Percentiles rank a stretch among this genome's conserved stretches.
Conservation (phyloP, 2,797 vertebrate species). For the Bovichtus variegatus region DNA sequence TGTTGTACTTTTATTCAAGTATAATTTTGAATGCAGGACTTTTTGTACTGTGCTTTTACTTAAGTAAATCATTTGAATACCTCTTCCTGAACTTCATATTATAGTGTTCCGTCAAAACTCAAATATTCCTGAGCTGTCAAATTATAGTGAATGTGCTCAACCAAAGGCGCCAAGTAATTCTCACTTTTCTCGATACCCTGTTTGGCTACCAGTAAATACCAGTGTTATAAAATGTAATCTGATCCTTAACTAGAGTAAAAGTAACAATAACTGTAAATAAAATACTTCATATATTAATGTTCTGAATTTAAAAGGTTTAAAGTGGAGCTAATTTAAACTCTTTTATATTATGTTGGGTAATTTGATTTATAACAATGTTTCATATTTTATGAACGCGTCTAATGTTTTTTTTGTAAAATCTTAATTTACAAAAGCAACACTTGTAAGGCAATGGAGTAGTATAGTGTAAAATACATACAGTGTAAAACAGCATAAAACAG, state of each 20-base stretch:
- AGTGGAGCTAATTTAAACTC: neutral
- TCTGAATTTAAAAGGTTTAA: neutral
- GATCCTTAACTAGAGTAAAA: neutral
- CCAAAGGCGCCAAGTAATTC: neutral
- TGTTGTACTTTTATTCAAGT: neutral
- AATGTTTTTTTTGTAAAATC: conserved; percentile 1
- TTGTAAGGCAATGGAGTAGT: neutral
- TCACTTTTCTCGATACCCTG: neutral
- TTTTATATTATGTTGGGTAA: neutral
- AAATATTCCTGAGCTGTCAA: neutral
- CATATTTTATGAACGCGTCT: neutral
- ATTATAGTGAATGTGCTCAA: neutral
- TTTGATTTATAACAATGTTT: neutral
- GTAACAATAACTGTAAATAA: neutral
- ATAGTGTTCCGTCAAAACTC: neutral
- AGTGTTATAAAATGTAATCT: neutral
- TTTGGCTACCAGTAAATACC: neutral
- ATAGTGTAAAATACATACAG: neutral
- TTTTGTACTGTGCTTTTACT: neutral
- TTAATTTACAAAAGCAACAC: neutral
- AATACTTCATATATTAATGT: neutral
- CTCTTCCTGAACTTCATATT: neutral
- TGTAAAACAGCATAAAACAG: neutral
- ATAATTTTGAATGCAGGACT: neutral
- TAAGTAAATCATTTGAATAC: neutral